phyloP scores from a whole-genome alignment of 2,113 vertebrate species.

The Indri indri region DNA sequence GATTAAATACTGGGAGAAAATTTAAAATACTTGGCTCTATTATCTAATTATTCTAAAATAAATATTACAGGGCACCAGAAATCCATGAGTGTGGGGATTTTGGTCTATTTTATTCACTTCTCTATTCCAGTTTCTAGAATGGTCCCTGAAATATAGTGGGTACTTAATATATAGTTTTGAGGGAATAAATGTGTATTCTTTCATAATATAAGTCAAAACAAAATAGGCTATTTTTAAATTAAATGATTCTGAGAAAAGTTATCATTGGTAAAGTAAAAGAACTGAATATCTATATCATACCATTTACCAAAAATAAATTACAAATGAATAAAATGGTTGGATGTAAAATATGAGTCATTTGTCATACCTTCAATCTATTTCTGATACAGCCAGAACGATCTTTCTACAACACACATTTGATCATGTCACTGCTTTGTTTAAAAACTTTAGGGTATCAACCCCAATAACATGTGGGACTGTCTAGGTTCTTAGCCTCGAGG shows the following conservation, averaged over 20 bases:
- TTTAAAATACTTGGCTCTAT: background rate
- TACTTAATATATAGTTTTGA: background rate
- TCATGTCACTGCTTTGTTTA: background rate
- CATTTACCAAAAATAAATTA: background rate
- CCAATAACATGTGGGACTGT: accelerated
- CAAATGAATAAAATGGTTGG: background rate
- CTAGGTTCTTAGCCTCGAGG: background rate
- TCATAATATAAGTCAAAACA: background rate
- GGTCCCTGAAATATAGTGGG: background rate
- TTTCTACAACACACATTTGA: background rate
- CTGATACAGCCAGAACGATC: background rate
- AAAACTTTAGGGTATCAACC: background rate
- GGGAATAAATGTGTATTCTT: background rate
- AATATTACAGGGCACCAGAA: background rate
- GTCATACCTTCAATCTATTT: background rate
- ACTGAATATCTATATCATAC: background rate
- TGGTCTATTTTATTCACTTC: background rate
- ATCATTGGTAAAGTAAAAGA: background rate
- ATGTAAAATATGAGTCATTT: background rate
- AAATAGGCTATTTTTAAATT: background rate
- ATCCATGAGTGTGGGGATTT: background rate
- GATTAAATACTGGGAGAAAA: background rate
- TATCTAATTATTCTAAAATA: background rate
- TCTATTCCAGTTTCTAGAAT: background rate
- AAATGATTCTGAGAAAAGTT: background rate